Percentiles rank a stretch among this genome's conserved stretches.
phyloP scores from a whole-genome alignment of 2,888 invertebrate genomes.

The Papilio demoleus region DNA sequence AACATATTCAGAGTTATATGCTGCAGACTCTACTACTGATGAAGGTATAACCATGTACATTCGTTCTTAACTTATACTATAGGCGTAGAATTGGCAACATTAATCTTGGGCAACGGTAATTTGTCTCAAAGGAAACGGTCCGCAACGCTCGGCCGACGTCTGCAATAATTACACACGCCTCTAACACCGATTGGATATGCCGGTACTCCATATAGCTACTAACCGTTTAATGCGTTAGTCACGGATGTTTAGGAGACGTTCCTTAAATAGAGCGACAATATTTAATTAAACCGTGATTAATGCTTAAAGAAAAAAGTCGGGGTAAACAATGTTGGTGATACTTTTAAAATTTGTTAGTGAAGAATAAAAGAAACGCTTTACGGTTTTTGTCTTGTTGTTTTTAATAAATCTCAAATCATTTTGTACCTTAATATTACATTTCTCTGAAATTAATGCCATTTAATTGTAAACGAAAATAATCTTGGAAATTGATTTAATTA shows the following conservation, averaged over 20 bases:
- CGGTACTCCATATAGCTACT: slow-evolving; percentile 17
- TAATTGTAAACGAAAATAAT: not conserved
- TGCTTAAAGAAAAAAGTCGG: not conserved
- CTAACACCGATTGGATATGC: slow-evolving; percentile 35
- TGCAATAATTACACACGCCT: slow-evolving; percentile 46
- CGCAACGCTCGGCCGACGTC: slow-evolving; percentile 59
- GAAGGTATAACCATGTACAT: too few relatives aligned
- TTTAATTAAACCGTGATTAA: not conserved
- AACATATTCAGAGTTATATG: too few relatives aligned
- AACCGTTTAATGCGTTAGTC: slow-evolving; percentile 29
- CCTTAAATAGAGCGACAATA: not conserved
- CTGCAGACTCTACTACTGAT: too few relatives aligned
- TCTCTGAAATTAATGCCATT: not conserved
- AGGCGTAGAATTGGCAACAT: slow-evolving; percentile 24
- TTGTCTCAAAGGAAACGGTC: slow-evolving; percentile 56
- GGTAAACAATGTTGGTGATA: not conserved
- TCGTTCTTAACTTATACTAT: slow-evolving; percentile 34
- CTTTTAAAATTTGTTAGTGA: not conserved
- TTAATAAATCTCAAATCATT: not conserved
- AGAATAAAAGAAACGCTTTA: not conserved
- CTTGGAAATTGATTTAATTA: not conserved
- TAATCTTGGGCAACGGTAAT: slow-evolving; percentile 57
- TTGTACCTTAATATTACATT: not conserved
- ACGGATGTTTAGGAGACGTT: slow-evolving; percentile 20
- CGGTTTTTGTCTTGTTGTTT: not conserved